A percentile compares a stretch with the other conserved stretches of the same genome.
Conservation (phyloP, 30 jellyfish, hydroid and myxozoan species). For the Aurelia coerulea region DNA sequence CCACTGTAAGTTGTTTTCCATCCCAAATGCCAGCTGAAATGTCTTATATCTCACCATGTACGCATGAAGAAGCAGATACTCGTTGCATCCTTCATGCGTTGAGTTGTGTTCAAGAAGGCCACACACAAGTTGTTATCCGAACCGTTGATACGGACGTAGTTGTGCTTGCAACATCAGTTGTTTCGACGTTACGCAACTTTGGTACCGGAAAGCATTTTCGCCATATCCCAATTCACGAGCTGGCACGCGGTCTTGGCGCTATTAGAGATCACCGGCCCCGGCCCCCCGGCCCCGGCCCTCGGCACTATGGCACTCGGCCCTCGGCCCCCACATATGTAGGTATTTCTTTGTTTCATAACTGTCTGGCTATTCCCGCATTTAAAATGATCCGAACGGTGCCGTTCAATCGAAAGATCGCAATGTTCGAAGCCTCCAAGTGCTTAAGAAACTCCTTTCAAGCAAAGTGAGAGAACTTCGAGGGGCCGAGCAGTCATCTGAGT, state of each 20-base stretch:
- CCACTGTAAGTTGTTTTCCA: slow-evolving; percentile 32
- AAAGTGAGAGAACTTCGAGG: too few species aligned
- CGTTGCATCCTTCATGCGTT: slow-evolving; percentile 21
- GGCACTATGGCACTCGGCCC: too few species aligned
- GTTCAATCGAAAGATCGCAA: too few species aligned
- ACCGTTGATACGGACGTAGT: slow-evolving; percentile 39
- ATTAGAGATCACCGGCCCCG: too few species aligned
- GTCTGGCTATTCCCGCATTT: too few species aligned
- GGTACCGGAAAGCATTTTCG: slow-evolving; percentile 34
- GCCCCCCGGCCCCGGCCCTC: too few species aligned
- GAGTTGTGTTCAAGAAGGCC: slow-evolving; percentile 24
- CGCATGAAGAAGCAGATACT: slow-evolving; percentile 61
- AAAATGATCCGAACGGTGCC: too few species aligned
- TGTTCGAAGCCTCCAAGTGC: too few species aligned
- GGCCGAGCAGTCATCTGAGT: too few species aligned
- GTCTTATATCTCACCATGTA: slow-evolving; percentile 34
- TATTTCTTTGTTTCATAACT: too few species aligned
- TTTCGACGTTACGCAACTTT: neutral
- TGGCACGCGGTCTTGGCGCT: slow-evolving; percentile 25
- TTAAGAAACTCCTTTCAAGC: too few species aligned
- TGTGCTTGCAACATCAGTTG: slow-evolving; percentile 21
- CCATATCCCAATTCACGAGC: slow-evolving; percentile 23
- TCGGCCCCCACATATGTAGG: too few species aligned
- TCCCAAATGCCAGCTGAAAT: slow-evolving; percentile 14
- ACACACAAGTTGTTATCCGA: slow-evolving; percentile 18